Base-by-base conservation (phyloP, 2,888 invertebrate genomes). In the Athalia cordata region DNA sequence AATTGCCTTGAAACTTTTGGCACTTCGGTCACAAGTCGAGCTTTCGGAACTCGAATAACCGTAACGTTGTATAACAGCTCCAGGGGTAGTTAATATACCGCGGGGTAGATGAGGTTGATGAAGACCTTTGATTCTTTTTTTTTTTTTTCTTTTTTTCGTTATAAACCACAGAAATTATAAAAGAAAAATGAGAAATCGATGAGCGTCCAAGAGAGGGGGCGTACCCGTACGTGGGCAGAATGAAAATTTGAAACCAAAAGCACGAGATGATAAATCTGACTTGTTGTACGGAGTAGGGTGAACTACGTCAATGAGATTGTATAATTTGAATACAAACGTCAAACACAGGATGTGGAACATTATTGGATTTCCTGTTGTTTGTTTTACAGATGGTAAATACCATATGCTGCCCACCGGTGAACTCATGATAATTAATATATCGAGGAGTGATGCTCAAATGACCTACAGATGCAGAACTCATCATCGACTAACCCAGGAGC, bases 331-430 rank as follows among this genome's bases (percentile, higher is more conserved):
- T 68, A 43, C 52, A 68, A 50, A 68, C 68, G 59, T 72, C 72
- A 72, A 59, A 57, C 59, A 47, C 72, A 57, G 72, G 29, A 13
- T n/a, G 52, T 52, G 43, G 49, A 43, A 66, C 68, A 68, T 68
- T 68, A 68, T 68, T 52, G 68, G 52, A 52, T 68, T 68, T 52
- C 55, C 55, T 7, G 43, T 9, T 68, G 68, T 68, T 68, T 68
- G 78, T 79, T 79, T 84, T 84, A 50, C 84, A 92, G 92, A 92
- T 89, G 92, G 92, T 65, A 92, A 92, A 89, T 92, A 92, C 88
- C 92, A 92, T 83, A 92, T 93, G 90, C 89, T 93, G 64, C 91
- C 92, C 55, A 92, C 92, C 67, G 94, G 93, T 8, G 93, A 93
- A 83, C 89, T 94, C 79, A 91, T 93, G 88, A 92, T 94, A 80